phyloP scores from a whole-genome alignment of 2,888 invertebrate genomes.

The Amblyteles armatorius region DNA sequence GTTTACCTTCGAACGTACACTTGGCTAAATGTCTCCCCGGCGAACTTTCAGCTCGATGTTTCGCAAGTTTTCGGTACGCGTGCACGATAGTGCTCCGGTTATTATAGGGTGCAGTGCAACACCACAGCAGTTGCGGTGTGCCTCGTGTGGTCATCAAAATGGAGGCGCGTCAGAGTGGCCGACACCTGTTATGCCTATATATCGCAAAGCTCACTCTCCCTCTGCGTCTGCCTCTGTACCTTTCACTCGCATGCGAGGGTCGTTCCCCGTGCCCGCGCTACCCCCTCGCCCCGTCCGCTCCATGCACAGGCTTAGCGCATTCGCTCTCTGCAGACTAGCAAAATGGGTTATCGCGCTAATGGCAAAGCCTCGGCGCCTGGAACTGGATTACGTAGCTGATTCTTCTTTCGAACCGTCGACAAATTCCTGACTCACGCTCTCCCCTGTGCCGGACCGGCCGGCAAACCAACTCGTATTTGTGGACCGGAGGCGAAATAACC shows the following conservation, averaged over 20 bases:
- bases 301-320: conserved; percentile 34
- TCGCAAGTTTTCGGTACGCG: background rate
- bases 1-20: background rate
- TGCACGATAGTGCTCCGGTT: conserved; percentile 4
- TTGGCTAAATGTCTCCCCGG: background rate
- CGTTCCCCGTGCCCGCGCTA: background rate
- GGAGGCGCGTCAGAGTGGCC: conserved; percentile 19
- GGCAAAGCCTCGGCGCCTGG: conserved; percentile 50
- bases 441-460: background rate
- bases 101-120: background rate
- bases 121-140: conserved; percentile 12
- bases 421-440: conserved; percentile 48
- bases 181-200: conserved; percentile 12
- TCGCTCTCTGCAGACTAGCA: conserved; percentile 40
- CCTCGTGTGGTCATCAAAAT: conserved; percentile 49
- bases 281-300: background rate
- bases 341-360: conserved; percentile 64
- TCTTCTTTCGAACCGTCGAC: conserved; percentile 35
- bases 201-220: conserved; percentile 8
- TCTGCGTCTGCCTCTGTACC: conserved; percentile 12
- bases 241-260: conserved; percentile 16
- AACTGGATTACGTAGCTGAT: conserved; percentile 58
- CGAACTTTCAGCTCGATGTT: conserved; percentile 14
- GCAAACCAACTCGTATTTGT: conserved; percentile 16
- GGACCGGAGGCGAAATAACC: background rate